These are phyloP conservation scores for Thaleichthys pacificus DNA, from an alignment of 2,797 vertebrate genomes.

Conservation along the genomic window DNA sequence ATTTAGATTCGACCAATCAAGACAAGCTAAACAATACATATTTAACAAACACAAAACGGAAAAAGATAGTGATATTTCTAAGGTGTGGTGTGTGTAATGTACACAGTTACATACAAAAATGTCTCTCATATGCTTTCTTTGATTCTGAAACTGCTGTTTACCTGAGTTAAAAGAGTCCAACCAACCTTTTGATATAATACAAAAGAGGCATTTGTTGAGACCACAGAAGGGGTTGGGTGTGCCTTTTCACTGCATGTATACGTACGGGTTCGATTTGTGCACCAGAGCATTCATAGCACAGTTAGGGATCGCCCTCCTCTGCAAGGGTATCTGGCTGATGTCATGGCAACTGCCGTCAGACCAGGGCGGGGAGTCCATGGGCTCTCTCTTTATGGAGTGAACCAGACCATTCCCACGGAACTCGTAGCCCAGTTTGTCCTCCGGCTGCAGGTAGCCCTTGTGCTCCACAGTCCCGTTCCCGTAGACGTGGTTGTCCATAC, in stretches of 20 bases:
- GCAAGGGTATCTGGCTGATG: constrained; percentile 44
- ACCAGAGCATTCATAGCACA: constrained; percentile 49
- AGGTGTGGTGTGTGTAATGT: neutral
- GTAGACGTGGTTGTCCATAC: constrained; percentile 53
- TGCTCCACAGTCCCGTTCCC: constrained; percentile 50
- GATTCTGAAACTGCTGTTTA: neutral
- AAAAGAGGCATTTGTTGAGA: neutral
- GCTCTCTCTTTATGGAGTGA: constrained; percentile 80
- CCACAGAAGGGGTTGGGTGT: too few relatives aligned
- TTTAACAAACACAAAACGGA: neutral
- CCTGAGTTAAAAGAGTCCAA: constrained; percentile 1
- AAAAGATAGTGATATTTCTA: neutral
- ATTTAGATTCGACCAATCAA: neutral
- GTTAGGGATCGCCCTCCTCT: constrained; percentile 60
- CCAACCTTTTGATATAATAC: neutral
- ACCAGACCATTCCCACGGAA: constrained; percentile 66
- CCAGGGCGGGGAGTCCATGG: constrained; percentile 74
- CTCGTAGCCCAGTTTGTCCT: constrained; percentile 61
- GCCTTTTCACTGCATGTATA: constrained; percentile 55
- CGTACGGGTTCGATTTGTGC: constrained; percentile 64
- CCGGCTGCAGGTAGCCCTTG: constrained; percentile 57
- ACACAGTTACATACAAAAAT: neutral
- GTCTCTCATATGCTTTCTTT: constrained; percentile 1
- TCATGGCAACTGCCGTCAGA: constrained; percentile 45
- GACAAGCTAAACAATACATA: neutral